Evolutionary conservation across 2,113 vertebrate genomes (phyloP), one percentile per base, ranked within the genome.

Genomic region (Strix uralensis): DNA sequence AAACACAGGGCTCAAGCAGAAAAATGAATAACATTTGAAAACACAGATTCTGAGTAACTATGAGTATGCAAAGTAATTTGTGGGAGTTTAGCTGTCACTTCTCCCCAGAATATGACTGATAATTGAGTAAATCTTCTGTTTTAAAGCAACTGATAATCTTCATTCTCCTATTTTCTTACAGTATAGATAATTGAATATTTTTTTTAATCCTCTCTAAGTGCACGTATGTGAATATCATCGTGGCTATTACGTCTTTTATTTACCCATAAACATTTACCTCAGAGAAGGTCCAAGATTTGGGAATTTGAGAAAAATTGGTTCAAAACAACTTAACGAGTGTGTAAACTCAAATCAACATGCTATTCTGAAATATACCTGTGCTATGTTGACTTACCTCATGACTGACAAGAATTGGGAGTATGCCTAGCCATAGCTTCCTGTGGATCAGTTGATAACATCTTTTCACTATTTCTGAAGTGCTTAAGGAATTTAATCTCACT

Each of bases 151-250:
- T 30, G 6, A 51, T 85, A 27, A 46, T 63, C 26, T 47, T 87
- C 10, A 52, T 5, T 32, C 17, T 65, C 4, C 20, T 59, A 94
- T 85, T 94, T 38, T 44, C 34, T 71, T 59, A 15, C 5, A 49
- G 4, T 25, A 17, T 19, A 32, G 3, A 13, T 17, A 26, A 72
- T 32, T 1, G 1, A 23, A 16, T 73, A 0, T 30, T 54, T 44
- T 70, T 58, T 55, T 72, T 19, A 34, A 47, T 44, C 4, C 2
- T 2, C 3, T 83, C 13, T n/a, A 59, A 80, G 5, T 61, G 7
- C 47, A 16, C 23, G 2, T 23, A 32, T 69, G 4, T 63, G 44
- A 63, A 46, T 46, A 51, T 23, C 19, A 23, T 34, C 17, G 47
- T 23, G n/a, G 15, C 12, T 86, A 2, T 63, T 65, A 13, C 7